Conservation (phyloP, 2,888 invertebrate genomes). For the Drosophila niveifrons region DNA sequence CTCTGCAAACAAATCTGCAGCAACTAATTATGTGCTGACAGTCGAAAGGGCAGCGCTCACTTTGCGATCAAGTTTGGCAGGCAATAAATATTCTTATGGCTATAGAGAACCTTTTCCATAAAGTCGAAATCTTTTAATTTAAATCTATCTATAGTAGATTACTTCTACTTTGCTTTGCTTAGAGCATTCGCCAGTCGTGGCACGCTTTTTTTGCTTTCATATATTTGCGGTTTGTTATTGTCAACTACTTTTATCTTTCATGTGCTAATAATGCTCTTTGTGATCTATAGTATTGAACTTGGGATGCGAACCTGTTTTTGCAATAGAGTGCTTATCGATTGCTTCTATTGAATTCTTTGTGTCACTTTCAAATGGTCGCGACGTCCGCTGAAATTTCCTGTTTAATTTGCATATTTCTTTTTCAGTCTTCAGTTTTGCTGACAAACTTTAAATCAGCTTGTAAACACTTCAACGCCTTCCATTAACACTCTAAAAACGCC, state of each 20-base stretch:
- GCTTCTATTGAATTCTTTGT: constrained; percentile 36
- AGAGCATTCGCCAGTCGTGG: background rate
- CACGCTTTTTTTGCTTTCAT: background rate
- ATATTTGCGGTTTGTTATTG: constrained; percentile 38
- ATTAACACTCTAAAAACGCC: constrained; percentile 35
- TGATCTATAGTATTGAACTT: constrained; percentile 45
- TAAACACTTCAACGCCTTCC: constrained; percentile 45
- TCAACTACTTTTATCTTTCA: constrained; percentile 37
- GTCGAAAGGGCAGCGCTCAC: constrained; percentile 11
- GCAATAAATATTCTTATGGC: background rate
- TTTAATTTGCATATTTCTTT: constrained; percentile 60
- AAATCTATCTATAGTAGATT: background rate
- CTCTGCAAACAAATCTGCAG: constrained; percentile 24
- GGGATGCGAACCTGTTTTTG: constrained; percentile 65
- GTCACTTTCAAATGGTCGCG: constrained; percentile 62
- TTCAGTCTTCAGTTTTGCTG: background rate
- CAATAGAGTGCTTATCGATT: constrained; percentile 20
- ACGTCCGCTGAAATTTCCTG: constrained; percentile 55
- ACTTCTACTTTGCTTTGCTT: background rate
- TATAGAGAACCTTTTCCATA: background rate
- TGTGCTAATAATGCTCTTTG: constrained; percentile 44
- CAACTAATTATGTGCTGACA: constrained; percentile 19
- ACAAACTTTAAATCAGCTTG: constrained; percentile 24
- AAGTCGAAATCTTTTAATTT: background rate
- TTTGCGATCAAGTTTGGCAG: background rate